Evolutionary conservation across 2,888 invertebrate species (phyloP).

Genomic region (Tipula lateralis): DNA sequence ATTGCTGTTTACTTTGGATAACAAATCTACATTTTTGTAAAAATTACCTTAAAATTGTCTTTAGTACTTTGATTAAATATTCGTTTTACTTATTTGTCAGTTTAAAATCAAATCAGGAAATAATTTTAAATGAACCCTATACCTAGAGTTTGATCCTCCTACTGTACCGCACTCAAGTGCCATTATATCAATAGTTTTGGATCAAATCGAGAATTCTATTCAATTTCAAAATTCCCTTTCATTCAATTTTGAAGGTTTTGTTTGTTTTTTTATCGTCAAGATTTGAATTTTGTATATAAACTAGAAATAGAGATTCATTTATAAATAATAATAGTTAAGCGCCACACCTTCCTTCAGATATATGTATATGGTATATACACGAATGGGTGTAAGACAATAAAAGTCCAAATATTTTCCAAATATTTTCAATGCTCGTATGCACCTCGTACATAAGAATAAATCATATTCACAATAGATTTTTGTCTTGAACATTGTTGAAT

Average conservation of each 20-base stretch:
- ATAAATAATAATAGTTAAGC: constrained; percentile 11
- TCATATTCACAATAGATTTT: constrained; percentile 24
- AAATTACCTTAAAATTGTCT: no score
- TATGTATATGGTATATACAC: not conserved
- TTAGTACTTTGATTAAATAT: no score
- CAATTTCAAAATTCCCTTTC: not conserved
- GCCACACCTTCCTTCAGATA: not conserved
- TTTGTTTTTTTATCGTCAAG: constrained; percentile 1
- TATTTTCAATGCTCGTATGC: not conserved
- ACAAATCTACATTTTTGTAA: no score
- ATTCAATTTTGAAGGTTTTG: not conserved
- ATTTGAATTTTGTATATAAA: not conserved
- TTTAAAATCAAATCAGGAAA: not conserved
- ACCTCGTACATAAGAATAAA: not conserved
- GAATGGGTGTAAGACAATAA: constrained; percentile 4
- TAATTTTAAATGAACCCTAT: not conserved
- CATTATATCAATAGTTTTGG: not conserved
- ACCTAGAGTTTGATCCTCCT: not conserved
- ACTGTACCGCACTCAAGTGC: not conserved
- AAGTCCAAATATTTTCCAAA: not conserved
- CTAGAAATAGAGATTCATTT: not conserved
- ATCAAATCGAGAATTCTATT: not conserved
- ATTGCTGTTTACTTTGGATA: no score
- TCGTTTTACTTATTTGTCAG: no score
- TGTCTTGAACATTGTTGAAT: not conserved